Percentiles rank a stretch among this genome's conserved stretches.
These are phyloP conservation scores for Meganola albula DNA, from an alignment of 2,888 invertebrate species.

Conservation along the genomic window DNA sequence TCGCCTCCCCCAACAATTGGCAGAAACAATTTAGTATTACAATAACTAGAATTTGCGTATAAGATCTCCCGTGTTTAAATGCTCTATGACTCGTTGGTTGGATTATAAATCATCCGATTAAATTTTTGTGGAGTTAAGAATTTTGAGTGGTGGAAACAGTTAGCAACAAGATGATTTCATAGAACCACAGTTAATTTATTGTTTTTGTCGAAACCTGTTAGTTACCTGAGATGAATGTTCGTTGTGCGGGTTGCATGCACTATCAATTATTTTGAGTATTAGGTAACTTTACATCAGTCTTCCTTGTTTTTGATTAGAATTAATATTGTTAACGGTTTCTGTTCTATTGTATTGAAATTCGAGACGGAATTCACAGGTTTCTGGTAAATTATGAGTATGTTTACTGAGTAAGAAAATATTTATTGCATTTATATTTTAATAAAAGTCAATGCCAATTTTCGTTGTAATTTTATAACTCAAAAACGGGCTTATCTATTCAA, in stretches of 20 bases:
- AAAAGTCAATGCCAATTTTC: too few species aligned
- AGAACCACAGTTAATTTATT: constrained; percentile 31
- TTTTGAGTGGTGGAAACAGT: constrained; percentile 54
- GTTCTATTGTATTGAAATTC: neutral
- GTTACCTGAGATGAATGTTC: constrained; percentile 31
- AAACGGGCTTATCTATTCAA: too few species aligned
- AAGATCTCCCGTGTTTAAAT: too few species aligned
- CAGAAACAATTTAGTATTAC: too few species aligned
- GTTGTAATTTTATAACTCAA: too few species aligned
- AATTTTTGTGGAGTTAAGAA: constrained; percentile 36
- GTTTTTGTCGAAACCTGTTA: constrained; percentile 14
- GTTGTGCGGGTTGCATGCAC: constrained; percentile 19
- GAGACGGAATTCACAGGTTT: neutral
- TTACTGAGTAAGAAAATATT: too few species aligned
- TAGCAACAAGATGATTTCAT: constrained; percentile 41
- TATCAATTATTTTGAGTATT: constrained; percentile 11
- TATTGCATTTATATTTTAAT: too few species aligned
- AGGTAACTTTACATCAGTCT: neutral
- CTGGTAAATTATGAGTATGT: neutral
- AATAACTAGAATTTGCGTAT: too few species aligned
- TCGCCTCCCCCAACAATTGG: too few species aligned
- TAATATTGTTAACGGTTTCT: neutral
- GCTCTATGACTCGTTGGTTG: too few species aligned
- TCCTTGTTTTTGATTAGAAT: neutral
- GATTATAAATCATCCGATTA: too few species aligned